Base-by-base conservation (phyloP, 2,888 invertebrate genomes). In the Ceramica pisi region DNA sequence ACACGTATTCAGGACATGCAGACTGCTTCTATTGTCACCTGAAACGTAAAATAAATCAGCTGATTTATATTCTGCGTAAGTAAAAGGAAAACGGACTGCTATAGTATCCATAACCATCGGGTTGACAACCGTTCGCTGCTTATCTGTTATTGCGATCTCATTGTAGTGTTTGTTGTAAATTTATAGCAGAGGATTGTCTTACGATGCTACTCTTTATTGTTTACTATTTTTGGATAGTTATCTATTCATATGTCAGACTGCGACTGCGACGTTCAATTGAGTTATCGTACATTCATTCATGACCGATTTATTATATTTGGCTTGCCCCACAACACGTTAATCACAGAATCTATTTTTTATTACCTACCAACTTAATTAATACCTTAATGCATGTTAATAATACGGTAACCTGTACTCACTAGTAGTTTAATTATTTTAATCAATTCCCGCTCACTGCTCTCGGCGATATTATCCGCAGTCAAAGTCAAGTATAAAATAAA, bases 311-410 rank as follows among this genome's bases (percentile, higher is more conserved):
- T 67, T 66, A 44, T 53, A 67, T 60, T 67, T 67, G 38, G 73
- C 50, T 21, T 35, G 56, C 31, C 5, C 10, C 21, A 26, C 46
- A 70, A 55, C 50, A 67, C 44, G n/a, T 57, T 64, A 70, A 53
- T 63, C 62, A 53, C 89, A 86, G 86, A 85, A 85, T 87, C 84
- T 82, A 88, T 90, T 94, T 94, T 94, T 94, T 94, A 89, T 91
- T 82, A 89, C 89, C 86, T 82, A 89, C 89, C 86, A 91, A 89
- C 90, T 92, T 94, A 94, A 95, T 94, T 93, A 93, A 91, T 92
- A 92, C 90, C 90, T 92, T 92, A 92, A 94, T 92, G 89, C 87
- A 90, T 91, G 91, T 92, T 90, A 90, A 90, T 90, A 90, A 87
- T 88, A 78, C 87, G 85, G 85, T 88, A 91, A 92, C 91, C 89